Percentiles rank a stretch among this genome's conserved stretches.
phyloP scores from a whole-genome alignment of 1,140 invertebrate species.

The Acromyrmex echinatior region DNA sequence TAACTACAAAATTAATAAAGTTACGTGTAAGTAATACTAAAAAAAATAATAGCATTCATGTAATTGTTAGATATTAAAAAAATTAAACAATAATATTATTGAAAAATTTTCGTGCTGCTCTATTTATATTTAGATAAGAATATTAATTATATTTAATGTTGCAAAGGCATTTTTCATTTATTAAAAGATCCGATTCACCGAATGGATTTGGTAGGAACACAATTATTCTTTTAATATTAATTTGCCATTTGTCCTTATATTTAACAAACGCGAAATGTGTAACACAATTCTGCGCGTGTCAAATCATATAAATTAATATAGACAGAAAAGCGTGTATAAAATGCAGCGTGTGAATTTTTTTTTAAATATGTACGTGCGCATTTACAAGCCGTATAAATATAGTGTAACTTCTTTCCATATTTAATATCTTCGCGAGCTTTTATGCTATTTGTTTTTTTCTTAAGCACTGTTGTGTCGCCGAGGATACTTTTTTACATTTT shows the following conservation, averaged over 20 bases:
- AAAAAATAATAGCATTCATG: not conserved
- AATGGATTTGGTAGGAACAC: not conserved
- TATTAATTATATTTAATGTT: slow-evolving; percentile 24
- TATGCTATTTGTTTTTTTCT: slow-evolving; percentile 32
- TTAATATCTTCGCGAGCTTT: slow-evolving; percentile 36
- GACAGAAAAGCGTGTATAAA: not conserved
- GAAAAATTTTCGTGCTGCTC: not conserved
- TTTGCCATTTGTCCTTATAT: slow-evolving; percentile 13
- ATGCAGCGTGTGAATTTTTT: slow-evolving; percentile 24
- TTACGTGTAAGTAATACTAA: not conserved
- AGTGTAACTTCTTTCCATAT: slow-evolving; percentile 40
- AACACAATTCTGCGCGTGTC: slow-evolving; percentile 32
- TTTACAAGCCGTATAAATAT: slow-evolving; percentile 25
- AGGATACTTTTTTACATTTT: slow-evolving; percentile 40
- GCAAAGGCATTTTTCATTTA: slow-evolving; percentile 38
- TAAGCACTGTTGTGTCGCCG: slow-evolving; percentile 36
- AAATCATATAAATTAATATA: slow-evolving; percentile 43
- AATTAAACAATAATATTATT: not conserved
- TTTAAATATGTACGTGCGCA: not conserved
- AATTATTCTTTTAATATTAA: slow-evolving; percentile 41
- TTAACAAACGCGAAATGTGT: slow-evolving; percentile 26
- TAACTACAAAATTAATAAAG: not conserved
- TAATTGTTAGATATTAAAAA: not conserved
- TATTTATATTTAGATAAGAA: not conserved
- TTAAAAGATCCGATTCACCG: not conserved